phyloP scores from a whole-genome alignment of 2,888 invertebrate genomes.

The Nephrotoma appendiculata region DNA sequence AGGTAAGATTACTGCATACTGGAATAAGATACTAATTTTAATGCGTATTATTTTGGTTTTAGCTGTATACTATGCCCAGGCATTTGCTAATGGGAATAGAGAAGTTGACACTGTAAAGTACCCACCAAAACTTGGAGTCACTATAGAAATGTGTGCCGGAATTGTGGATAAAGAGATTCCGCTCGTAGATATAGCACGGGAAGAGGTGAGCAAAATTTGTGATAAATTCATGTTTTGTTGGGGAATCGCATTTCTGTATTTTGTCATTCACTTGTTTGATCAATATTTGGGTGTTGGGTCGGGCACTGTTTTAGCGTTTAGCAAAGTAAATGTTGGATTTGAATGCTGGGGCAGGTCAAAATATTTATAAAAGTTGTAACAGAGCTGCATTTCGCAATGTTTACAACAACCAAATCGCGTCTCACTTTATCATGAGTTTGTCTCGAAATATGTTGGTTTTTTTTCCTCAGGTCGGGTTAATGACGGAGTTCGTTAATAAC shows the following conservation, averaged over 20 bases:
- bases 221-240: conserved; percentile 14
- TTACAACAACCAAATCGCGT: too few species aligned
- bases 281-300: too few species aligned
- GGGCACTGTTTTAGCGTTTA: too few species aligned
- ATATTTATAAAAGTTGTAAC: too few species aligned
- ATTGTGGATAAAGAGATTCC: conserved; percentile 73
- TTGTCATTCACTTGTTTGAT: too few species aligned
- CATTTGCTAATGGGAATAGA: conserved; percentile 38
- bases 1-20: conserved; percentile 32
- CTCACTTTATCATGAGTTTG: too few species aligned
- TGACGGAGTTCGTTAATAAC: too few species aligned
- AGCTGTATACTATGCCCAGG: conserved; percentile 58
- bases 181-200: conserved; percentile 62
- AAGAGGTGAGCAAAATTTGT: conserved; percentile 59
- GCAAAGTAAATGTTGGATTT: too few species aligned
- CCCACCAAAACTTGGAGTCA: conserved; percentile 57
- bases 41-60: conserved; percentile 13
- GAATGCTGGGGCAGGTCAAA: too few species aligned
- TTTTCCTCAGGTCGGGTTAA: too few species aligned
- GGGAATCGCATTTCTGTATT: conserved; percentile 55
- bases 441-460: too few species aligned
- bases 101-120: conserved; percentile 48
- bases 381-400: too few species aligned
- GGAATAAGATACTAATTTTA: not conserved
- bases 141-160: conserved; percentile 89